A percentile compares a stretch with the other conserved stretches of the same genome.
Conservation (phyloP, 1,140 invertebrate species). For the Brachionus plicatilis region DNA sequence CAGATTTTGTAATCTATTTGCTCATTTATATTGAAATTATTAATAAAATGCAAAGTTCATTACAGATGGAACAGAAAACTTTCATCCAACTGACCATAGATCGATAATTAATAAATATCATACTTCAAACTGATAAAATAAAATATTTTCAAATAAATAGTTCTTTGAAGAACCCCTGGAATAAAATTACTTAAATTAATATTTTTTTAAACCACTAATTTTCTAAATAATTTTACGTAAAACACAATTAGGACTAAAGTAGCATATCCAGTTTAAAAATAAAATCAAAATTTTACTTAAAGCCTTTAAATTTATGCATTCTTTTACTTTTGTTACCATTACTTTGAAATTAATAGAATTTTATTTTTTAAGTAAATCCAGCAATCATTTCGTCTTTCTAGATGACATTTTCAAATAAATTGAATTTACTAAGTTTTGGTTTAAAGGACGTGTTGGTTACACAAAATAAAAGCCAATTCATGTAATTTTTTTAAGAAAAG, state of each 20-base stretch:
- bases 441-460: no score
- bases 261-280: no score
- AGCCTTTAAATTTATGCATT: no score
- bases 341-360: no score
- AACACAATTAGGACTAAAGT: not conserved
- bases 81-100: not conserved
- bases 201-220: not conserved
- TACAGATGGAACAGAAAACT: not conserved
- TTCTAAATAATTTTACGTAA: not conserved
- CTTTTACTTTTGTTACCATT: no score
- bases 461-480: no score
- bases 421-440: no score
- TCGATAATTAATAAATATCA: conserved; percentile 4
- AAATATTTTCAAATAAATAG: not conserved
- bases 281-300: no score
- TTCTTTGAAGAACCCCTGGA: not conserved
- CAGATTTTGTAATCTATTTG: not conserved
- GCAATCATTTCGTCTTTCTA: no score
- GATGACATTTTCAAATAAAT: no score
- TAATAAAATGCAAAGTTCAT: not conserved
- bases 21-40: not conserved
- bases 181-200: not conserved
- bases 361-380: no score
- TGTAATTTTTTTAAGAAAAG: no score
- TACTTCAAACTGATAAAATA: not conserved